phyloP scores from a whole-genome alignment of 2,888 invertebrate genomes.

The Pachliopta kotzebuea region DNA sequence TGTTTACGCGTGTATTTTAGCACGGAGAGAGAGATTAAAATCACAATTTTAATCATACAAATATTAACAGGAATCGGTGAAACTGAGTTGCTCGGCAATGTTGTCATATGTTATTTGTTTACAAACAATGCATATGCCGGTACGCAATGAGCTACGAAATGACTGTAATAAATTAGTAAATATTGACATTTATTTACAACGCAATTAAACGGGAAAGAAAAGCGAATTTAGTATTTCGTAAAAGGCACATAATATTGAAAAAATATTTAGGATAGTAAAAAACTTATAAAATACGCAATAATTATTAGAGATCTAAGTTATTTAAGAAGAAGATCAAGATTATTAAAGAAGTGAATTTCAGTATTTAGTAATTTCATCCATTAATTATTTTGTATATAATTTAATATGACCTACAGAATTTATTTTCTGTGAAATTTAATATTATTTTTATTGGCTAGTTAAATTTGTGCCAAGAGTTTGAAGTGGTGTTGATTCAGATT shows the following conservation, averaged over 20 bases:
- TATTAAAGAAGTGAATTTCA: no score
- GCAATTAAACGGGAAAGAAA: not conserved
- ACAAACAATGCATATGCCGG: constrained; percentile 72
- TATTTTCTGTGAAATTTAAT: no score
- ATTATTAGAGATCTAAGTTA: no score
- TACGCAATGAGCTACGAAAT: constrained; percentile 41
- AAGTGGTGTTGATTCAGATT: no score
- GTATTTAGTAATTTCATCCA: no score
- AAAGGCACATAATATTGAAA: no score
- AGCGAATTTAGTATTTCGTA: not conserved
- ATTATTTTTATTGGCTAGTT: no score
- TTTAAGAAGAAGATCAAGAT: no score
- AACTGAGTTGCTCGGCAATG: constrained; percentile 38
- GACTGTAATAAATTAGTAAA: constrained; percentile 7
- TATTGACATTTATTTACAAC: constrained; percentile 3
- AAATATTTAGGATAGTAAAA: no score
- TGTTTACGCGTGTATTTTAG: constrained; percentile 40
- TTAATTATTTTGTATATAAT: not conserved
- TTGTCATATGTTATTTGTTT: constrained; percentile 77
- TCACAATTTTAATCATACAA: constrained; percentile 37
- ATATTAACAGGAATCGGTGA: constrained; percentile 40
- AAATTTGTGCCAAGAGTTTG: no score
- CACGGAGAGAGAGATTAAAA: constrained; percentile 36
- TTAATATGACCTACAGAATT: not conserved
- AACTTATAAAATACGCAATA: no score